Percentiles rank a stretch among this genome's conserved stretches.
phyloP scores from a whole-genome alignment of 2,797 vertebrate genomes.

The Darevskia mixta region DNA sequence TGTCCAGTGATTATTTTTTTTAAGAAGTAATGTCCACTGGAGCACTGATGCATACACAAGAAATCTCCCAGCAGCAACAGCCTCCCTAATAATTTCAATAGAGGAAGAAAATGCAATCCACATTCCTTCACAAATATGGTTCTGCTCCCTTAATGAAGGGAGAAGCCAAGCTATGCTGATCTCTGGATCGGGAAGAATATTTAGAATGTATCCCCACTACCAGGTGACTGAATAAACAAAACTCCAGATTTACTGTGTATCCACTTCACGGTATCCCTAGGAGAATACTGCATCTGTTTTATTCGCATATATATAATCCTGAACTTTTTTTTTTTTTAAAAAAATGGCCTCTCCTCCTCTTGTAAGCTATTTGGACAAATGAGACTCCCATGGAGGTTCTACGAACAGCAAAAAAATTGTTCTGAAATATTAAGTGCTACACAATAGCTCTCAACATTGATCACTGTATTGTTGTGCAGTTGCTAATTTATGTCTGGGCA shows the following conservation, averaged over 20 bases:
- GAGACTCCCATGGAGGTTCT: neutral
- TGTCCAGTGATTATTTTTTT: neutral
- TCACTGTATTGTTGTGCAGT: slow-evolving; percentile 29
- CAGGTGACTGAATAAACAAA: neutral
- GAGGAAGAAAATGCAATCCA: neutral
- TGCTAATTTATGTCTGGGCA: slow-evolving; percentile 50
- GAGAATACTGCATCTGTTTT: neutral
- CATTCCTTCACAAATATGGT: neutral
- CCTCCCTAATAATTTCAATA: neutral
- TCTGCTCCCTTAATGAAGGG: neutral
- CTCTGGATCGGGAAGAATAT: neutral
- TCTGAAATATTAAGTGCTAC: slow-evolving; percentile 31
- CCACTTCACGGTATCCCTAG: neutral
- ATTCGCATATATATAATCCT: neutral
- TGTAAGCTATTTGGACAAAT: slow-evolving; percentile 4
- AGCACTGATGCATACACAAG: neutral
- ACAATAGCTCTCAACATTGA: slow-evolving; percentile 32
- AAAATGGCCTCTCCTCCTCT: neutral
- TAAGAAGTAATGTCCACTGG: neutral
- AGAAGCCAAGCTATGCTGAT: neutral
- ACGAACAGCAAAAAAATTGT: slow-evolving; percentile 27
- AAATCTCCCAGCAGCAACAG: neutral
- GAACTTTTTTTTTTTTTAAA: neutral
- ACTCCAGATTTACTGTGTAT: neutral
- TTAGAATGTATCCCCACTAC: neutral